Base-by-base conservation (phyloP, 2,888 invertebrate species). In the Caenorhabditis becei region DNA sequence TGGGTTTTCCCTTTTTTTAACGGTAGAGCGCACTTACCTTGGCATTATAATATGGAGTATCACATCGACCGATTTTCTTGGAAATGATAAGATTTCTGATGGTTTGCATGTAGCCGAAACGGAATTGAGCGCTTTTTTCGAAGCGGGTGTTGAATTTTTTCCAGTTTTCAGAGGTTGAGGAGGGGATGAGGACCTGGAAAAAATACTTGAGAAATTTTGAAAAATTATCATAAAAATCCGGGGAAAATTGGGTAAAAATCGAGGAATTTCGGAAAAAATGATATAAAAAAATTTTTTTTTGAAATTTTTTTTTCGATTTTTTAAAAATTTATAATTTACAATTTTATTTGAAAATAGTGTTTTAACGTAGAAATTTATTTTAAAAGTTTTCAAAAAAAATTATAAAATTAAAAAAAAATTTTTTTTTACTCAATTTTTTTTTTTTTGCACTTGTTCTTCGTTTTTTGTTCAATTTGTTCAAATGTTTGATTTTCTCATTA, bases 161-260 rank as follows among this genome's bases (percentile, higher is more conserved):
- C 63, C 69, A 75, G 35, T 70, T 14, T 23, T 65, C 23, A 16
- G 28, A 23, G 24, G 35, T 35, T 3, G 37, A 69, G 0, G 59
- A 65, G 8, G 80, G 80, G 1, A 80, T 58, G 1, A 79, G 26
- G 7, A 79, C 79, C 79, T 79, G 32, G 24, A 26, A 62, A 69
- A 26, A 24, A 0, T 37, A 2, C 10, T 47, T 32, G 4, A 32
- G 10, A 32, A 32, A 32, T 32, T 32, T 69, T 51, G 49, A 26
- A 11, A 51, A 20, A 51, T 16, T 8, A n/a, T 28, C 2, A 8
- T 5, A 18, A 8, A 32, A 23, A n/a, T n/a, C n/a, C n/a, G n/a
- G n/a, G n/a, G n/a, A n/a, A n/a, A n/a, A n/a, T n/a, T n/a, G n/a
- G n/a, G n/a, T n/a, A n/a, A n/a, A n/a, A n/a, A n/a, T n/a, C n/a